Evolutionary conservation across 2,888 invertebrate species (phyloP).

Genomic region (Amblyteles armatorius): DNA sequence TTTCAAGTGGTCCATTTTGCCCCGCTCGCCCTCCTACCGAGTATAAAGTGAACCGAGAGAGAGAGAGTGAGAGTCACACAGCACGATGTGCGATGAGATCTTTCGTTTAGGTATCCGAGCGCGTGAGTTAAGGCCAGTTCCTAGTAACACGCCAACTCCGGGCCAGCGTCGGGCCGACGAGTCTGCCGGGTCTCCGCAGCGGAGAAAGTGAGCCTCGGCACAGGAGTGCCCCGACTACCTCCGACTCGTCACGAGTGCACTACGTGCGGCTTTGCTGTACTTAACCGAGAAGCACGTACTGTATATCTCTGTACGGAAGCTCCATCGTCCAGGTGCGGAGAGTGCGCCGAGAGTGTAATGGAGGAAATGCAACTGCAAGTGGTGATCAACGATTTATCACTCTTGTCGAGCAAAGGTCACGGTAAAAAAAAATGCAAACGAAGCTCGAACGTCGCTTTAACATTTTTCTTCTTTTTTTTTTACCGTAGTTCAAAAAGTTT

Average conservation of each 20-base stretch:
- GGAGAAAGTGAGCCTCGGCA: conserved; percentile 16
- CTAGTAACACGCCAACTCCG: conserved; percentile 64
- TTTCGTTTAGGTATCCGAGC: conserved; percentile 64
- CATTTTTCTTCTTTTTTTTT: background rate
- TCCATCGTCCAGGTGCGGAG: conserved; percentile 12
- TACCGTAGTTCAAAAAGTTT: background rate
- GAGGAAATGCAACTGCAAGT: conserved; percentile 47
- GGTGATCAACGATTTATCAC: conserved; percentile 40
- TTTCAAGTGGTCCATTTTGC: background rate
- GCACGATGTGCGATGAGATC: conserved; percentile 64
- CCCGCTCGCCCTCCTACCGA: background rate
- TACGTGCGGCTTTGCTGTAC: conserved; percentile 50
- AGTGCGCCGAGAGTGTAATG: conserved; percentile 45
- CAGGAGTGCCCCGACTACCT: conserved; percentile 32
- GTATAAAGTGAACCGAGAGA: background rate
- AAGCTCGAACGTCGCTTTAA: too few relatives aligned
- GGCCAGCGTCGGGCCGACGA: conserved; percentile 43
- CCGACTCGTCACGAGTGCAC: conserved; percentile 50
- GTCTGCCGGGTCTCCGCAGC: conserved; percentile 12
- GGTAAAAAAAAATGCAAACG: background rate
- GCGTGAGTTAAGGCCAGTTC: conserved; percentile 63
- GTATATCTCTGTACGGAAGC: conserved; percentile 13
- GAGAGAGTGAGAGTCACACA: conserved; percentile 16
- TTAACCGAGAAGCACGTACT: conserved; percentile 16
- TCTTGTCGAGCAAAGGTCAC: background rate